These are phyloP conservation scores for Xerus rutilus DNA, from an alignment of 2,797 vertebrate genomes.

Conservation along the genomic window DNA sequence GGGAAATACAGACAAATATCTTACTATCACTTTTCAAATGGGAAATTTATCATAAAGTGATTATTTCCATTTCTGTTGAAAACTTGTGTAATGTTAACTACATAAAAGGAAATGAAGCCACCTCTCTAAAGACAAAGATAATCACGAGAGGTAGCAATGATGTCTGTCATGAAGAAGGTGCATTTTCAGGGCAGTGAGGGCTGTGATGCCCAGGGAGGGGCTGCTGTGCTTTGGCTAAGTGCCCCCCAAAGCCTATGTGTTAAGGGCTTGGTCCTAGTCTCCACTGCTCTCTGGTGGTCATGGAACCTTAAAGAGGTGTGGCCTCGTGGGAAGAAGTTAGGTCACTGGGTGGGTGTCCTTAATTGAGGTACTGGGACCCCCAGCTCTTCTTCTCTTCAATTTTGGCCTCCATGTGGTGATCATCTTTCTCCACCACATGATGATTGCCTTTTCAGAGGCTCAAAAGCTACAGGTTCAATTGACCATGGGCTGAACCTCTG, in stretches of 20 bases:
- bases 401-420: too few relatives aligned
- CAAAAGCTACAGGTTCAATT: not conserved
- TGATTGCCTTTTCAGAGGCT: too few relatives aligned
- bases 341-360: not conserved
- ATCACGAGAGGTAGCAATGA: too few relatives aligned
- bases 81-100: not conserved
- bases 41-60: not conserved
- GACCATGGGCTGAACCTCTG: not conserved
- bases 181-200: accelerated
- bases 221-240: not conserved
- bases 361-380: not conserved
- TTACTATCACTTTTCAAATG: not conserved
- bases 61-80: not conserved
- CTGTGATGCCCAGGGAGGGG: accelerated
- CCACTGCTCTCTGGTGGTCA: not conserved
- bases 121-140: accelerated
- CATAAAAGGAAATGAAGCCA: not conserved
- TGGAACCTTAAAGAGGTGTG: too few relatives aligned
- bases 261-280: not conserved
- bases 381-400: not conserved
- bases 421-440: not conserved
- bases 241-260: not conserved
- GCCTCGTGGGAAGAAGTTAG: not conserved
- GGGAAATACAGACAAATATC: accelerated
- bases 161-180: accelerated